Evolutionary conservation across 53 echinoderm and acorn worm genomes (phyloP).

Genomic region (Glandiceps talaboti): DNA sequence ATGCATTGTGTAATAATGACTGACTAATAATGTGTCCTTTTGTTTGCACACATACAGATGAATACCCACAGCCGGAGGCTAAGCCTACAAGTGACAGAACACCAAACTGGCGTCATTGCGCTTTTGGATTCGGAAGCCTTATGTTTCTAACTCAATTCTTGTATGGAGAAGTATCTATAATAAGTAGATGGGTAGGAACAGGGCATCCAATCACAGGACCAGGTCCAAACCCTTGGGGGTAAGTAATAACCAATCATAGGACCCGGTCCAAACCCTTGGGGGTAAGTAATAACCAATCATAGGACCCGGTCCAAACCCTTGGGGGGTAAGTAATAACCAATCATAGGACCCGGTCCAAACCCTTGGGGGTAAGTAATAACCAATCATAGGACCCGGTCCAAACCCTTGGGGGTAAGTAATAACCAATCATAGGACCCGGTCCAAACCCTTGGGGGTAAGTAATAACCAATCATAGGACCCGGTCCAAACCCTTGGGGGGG

Average conservation of each 20-base stretch:
- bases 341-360: too few relatives aligned
- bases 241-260: too few relatives aligned
- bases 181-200: slow-evolving; percentile 56
- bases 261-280: slow-evolving; percentile 62
- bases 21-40: too few relatives aligned
- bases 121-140: slow-evolving; percentile 74
- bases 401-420: too few relatives aligned
- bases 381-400: too few relatives aligned
- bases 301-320: slow-evolving; percentile 72
- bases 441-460: too few relatives aligned
- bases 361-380: too few relatives aligned
- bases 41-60: slow-evolving; percentile 46
- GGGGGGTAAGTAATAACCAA: slow-evolving; percentile 56
- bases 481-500: too few relatives aligned
- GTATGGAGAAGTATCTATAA: slow-evolving; percentile 71
- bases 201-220: slow-evolving; percentile 72
- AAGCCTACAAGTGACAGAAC: slow-evolving; percentile 28
- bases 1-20: too few relatives aligned
- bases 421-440: too few relatives aligned
- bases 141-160: slow-evolving; percentile 79
- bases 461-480: too few relatives aligned
- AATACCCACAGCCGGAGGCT: slow-evolving; percentile 50
- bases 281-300: too few relatives aligned
- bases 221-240: slow-evolving; percentile 73
- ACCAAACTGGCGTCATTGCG: slow-evolving; percentile 40